Percentiles rank a stretch among this genome's conserved stretches.
Evolutionary conservation across 2,888 invertebrate genomes (phyloP).

Genomic region (Acrocera orbiculus): DNA sequence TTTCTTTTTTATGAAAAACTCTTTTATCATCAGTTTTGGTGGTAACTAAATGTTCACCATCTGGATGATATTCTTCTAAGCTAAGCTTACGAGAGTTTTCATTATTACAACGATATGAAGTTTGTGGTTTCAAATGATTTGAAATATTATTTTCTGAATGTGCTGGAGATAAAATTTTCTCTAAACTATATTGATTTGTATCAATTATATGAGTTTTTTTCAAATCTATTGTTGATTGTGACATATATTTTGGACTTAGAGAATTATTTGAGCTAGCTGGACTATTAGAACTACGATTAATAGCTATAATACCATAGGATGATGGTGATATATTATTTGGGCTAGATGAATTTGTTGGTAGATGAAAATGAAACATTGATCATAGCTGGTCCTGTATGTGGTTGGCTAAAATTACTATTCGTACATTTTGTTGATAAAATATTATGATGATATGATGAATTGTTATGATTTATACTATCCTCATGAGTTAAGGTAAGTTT

Average conservation of each 20-base stretch:
- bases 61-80: slow-evolving; percentile 15
- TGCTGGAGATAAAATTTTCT: slow-evolving; percentile 22
- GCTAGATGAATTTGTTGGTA: too few relatives aligned
- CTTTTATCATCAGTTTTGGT: too few relatives aligned
- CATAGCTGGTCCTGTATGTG: slow-evolving; percentile 19
- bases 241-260: slow-evolving; percentile 24
- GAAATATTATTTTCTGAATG: slow-evolving; percentile 27
- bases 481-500: slow-evolving; percentile 52
- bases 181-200: slow-evolving; percentile 17
- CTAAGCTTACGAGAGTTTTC: slow-evolving; percentile 15
- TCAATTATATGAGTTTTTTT: slow-evolving; percentile 28
- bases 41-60: slow-evolving; percentile 22
- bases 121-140: slow-evolving; percentile 2
- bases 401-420: too few relatives aligned
- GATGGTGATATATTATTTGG: too few relatives aligned
- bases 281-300: too few relatives aligned
- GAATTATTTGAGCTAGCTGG: too few relatives aligned
- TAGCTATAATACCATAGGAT: too few relatives aligned
- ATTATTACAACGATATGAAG: slow-evolving; percentile 7
- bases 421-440: slow-evolving; percentile 39
- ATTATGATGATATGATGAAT: slow-evolving; percentile 34
- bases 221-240: slow-evolving; percentile 29
- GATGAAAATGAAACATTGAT: too few relatives aligned
- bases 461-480: slow-evolving; percentile 25
- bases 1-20: slow-evolving; percentile 24